phyloP scores from a whole-genome alignment of 2,888 invertebrate genomes.

The Nematopogon swammerdamellus region DNA sequence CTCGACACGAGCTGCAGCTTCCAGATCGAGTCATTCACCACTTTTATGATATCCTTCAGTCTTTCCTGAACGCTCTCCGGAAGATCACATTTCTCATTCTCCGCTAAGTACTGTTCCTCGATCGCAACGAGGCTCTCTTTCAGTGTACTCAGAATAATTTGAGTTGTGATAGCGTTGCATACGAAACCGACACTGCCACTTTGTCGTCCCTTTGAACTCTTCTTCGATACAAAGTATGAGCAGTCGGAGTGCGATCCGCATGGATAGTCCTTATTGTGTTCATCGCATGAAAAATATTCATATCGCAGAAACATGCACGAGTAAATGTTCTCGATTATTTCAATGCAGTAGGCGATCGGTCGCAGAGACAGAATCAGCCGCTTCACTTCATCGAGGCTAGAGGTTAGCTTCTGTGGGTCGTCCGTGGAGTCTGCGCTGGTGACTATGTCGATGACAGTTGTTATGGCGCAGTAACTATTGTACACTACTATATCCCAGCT shows the following conservation, averaged over 20 bases:
- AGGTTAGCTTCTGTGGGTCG: constrained; percentile 29
- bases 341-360: constrained; percentile 47
- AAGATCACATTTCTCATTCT: constrained; percentile 23
- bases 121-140: constrained; percentile 52
- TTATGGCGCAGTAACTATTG: constrained; percentile 49
- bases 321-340: constrained; percentile 71
- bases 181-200: constrained; percentile 47
- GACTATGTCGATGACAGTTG: constrained; percentile 45
- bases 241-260: constrained; percentile 47
- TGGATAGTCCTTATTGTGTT: constrained; percentile 40
- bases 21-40: constrained; percentile 67
- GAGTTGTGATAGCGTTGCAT: constrained; percentile 57
- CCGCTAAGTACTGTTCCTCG: constrained; percentile 27
- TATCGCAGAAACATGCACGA: constrained; percentile 64
- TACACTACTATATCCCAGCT: constrained; percentile 49
- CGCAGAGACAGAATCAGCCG: constrained; percentile 42
- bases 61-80: constrained; percentile 18
- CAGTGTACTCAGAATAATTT: constrained; percentile 55
- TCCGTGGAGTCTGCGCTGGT: constrained; percentile 31
- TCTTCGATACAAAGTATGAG: constrained; percentile 48
- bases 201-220: constrained; percentile 24
- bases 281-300: constrained; percentile 56
- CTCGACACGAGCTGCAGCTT: constrained; percentile 66
- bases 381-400: constrained; percentile 45
- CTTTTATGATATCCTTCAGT: constrained; percentile 38